These are phyloP conservation scores for Drosophila bifasciata DNA, from an alignment of 1,140 invertebrate species.

Conservation along the genomic window DNA sequence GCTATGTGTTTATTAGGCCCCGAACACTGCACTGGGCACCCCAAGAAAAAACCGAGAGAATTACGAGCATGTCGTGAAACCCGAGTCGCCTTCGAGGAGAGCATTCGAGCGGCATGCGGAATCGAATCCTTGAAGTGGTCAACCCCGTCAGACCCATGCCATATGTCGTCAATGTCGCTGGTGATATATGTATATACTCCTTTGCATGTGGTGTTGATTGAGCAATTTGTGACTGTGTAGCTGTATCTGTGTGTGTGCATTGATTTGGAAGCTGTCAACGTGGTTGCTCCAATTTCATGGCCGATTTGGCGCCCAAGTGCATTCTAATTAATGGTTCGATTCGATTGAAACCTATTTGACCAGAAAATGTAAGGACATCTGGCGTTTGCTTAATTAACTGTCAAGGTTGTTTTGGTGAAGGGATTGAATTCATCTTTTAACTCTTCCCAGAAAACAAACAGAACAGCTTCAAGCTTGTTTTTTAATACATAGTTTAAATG, in stretches of 20 bases:
- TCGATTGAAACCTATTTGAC: constrained; percentile 43
- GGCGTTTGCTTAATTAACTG: constrained; percentile 43
- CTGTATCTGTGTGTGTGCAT: constrained; percentile 52
- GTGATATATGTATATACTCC: constrained; percentile 56
- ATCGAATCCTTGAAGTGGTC: constrained; percentile 72
- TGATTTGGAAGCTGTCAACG: constrained; percentile 78
- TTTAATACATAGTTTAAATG: neutral
- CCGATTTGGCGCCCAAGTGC: constrained; percentile 66
- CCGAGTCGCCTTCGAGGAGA: constrained; percentile 39
- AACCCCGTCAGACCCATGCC: constrained; percentile 51
- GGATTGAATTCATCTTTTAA: neutral
- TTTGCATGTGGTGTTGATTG: constrained; percentile 75
- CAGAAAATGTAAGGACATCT: constrained; percentile 69
- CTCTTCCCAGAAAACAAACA: too few species aligned
- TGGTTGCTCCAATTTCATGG: constrained; percentile 79
- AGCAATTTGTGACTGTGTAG: constrained; percentile 55
- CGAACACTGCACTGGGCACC: constrained; percentile 36
- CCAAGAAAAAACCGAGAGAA: constrained; percentile 21
- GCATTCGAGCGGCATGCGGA: constrained; percentile 33
- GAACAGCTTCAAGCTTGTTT: too few species aligned
- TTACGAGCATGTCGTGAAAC: constrained; percentile 55
- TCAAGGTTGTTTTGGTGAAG: constrained; percentile 34
- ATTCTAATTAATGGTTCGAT: constrained; percentile 69
- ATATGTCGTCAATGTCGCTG: constrained; percentile 54
- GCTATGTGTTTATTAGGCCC: constrained; percentile 70